Percentiles rank a stretch among this genome's conserved stretches.
phyloP scores from a whole-genome alignment of 2,888 invertebrate genomes.

The Zygothrica quintamaculata region DNA sequence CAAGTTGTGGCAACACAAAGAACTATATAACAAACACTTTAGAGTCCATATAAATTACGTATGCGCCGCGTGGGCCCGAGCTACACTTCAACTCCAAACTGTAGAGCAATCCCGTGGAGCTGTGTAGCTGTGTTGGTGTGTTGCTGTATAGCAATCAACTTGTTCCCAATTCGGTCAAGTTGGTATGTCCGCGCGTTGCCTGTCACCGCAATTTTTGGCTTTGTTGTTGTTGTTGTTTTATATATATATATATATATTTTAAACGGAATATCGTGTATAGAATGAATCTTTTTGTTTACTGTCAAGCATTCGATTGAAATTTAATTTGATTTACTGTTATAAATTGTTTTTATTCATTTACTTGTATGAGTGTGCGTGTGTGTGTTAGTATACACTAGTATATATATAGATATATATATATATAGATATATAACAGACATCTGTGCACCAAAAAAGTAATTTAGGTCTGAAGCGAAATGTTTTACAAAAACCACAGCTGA shows the following conservation, averaged over 20 bases:
- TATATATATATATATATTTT: constrained; percentile 5
- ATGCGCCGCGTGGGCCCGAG: constrained; percentile 34
- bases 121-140: constrained; percentile 8
- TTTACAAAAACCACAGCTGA: constrained; percentile 49
- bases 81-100: too few relatives aligned
- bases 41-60: constrained; percentile 24
- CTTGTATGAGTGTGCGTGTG: constrained; percentile 19
- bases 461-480: constrained; percentile 63
- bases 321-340: constrained; percentile 77
- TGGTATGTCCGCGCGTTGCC: constrained; percentile 2
- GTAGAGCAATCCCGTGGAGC: constrained; percentile 9
- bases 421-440: constrained; percentile 57
- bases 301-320: constrained; percentile 72
- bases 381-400: too few relatives aligned
- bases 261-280: constrained; percentile 23
- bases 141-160: constrained; percentile 22
- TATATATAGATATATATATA: too few relatives aligned
- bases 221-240: constrained; percentile 2
- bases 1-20: too few relatives aligned
- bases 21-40: too few relatives aligned
- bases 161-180: constrained; percentile 14
- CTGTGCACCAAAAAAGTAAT: constrained; percentile 70
- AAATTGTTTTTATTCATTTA: constrained; percentile 76
- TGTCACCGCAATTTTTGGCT: constrained; percentile 22
- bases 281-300: constrained; percentile 48